Percentiles rank a stretch among this genome's conserved stretches.
phyloP scores from a whole-genome alignment of 2,797 vertebrate genomes.

The Chloroceryle amazona region DNA sequence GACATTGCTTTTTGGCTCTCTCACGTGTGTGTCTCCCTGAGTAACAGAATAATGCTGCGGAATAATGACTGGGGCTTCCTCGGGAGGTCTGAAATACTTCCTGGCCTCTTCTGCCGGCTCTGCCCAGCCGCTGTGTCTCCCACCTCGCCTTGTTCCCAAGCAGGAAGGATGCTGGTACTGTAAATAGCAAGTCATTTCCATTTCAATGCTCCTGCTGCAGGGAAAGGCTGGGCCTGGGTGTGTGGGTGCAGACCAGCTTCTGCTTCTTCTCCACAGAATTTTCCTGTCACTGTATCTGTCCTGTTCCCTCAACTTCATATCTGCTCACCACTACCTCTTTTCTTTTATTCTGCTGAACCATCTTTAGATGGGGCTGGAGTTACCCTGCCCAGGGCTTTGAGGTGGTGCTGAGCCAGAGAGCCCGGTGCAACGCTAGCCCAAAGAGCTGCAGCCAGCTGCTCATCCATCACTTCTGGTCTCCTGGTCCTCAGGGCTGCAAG shows the following conservation, averaged over 20 bases:
- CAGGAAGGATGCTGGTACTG: neutral
- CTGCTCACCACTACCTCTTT: neutral
- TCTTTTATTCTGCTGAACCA: neutral
- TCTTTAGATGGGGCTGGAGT: neutral
- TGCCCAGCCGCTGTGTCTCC: neutral
- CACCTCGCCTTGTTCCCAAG: neutral
- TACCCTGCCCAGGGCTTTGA: neutral
- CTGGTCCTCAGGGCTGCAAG: neutral
- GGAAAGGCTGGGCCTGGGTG: neutral
- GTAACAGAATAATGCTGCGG: neutral
- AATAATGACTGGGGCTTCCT: neutral
- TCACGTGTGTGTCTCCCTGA: neutral
- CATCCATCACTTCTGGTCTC: neutral
- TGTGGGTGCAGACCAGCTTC: slow-evolving; percentile 14
- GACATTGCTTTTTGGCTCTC: neutral
- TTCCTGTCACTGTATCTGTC: neutral
- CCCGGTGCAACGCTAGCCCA: neutral
- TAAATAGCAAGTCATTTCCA: slow-evolving; percentile 40
- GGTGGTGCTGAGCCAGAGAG: neutral
- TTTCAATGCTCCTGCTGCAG: neutral
- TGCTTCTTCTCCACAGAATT: neutral
- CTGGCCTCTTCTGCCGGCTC: neutral
- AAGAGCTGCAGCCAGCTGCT: neutral
- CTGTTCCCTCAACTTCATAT: neutral
- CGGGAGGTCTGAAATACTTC: neutral